These are phyloP conservation scores for Lagodon rhomboides DNA, from an alignment of 2,797 vertebrate genomes.

Conservation along the genomic window DNA sequence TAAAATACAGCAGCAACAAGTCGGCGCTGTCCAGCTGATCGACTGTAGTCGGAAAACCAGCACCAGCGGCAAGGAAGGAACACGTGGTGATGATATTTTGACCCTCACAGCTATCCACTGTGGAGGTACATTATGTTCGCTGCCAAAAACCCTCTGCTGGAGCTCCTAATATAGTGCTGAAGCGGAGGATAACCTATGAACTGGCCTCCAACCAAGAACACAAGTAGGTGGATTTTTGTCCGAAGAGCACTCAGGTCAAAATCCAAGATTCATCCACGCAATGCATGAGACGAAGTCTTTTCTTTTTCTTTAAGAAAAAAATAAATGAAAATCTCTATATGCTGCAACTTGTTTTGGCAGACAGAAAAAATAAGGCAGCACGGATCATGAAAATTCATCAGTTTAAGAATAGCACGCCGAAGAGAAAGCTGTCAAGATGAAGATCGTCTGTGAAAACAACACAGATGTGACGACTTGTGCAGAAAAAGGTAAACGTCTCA, in stretches of 20 bases:
- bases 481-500: neutral
- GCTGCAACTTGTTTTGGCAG: conserved; percentile 17
- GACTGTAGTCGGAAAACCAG: conserved; percentile 23
- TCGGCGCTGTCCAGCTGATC: conserved; percentile 28
- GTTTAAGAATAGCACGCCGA: neutral
- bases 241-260: conserved; percentile 61
- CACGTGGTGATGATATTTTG: conserved; percentile 49
- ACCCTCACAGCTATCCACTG: conserved; percentile 52
- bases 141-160: conserved; percentile 59
- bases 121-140: conserved; percentile 51
- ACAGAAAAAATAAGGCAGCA: neutral
- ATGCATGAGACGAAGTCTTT: conserved; percentile 14
- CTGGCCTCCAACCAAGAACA: conserved; percentile 76
- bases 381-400: neutral
- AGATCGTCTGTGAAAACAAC: neutral
- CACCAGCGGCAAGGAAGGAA: conserved; percentile 31
- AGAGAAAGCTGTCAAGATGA: neutral
- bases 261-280: conserved; percentile 21
- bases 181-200: conserved; percentile 74
- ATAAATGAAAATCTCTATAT: neutral
- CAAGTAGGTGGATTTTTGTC: conserved; percentile 73
- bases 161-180: conserved; percentile 47
- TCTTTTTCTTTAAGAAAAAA: neutral
- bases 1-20: conserved; percentile 43
- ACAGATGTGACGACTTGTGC: neutral